Conservation (phyloP, 2,888 invertebrate species). For the Apodemia zela region DNA sequence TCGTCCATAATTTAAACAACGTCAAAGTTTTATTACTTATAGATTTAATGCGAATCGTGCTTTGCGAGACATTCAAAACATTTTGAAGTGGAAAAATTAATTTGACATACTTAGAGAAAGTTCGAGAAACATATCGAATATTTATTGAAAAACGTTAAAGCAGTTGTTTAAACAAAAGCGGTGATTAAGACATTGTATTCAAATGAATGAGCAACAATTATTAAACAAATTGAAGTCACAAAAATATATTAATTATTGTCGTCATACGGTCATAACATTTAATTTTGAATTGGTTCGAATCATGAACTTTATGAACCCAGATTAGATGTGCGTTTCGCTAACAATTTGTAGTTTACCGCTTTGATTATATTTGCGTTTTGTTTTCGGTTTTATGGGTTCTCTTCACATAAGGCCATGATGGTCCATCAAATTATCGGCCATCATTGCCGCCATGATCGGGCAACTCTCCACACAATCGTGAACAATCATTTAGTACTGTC, state of each 20-base stretch:
- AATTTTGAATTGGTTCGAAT: too few relatives aligned
- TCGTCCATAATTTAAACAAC: not conserved
- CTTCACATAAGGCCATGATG: too few relatives aligned
- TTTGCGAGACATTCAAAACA: not conserved
- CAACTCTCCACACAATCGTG: too few relatives aligned
- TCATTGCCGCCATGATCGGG: too few relatives aligned
- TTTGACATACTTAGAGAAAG: not conserved
- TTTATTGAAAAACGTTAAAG: not conserved
- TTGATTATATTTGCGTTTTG: too few relatives aligned
- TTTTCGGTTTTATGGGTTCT: too few relatives aligned
- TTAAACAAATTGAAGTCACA: slow-evolving; percentile 5
- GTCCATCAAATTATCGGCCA: too few relatives aligned
- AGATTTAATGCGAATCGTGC: not conserved
- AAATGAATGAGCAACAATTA: not conserved
- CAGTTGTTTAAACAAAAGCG: slow-evolving; percentile 4
- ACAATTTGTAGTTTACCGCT: too few relatives aligned
- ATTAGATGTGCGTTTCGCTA: too few relatives aligned
- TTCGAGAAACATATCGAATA: slow-evolving; percentile 5
- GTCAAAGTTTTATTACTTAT: not conserved
- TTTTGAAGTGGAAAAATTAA: not conserved
- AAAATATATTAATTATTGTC: slow-evolving; percentile 4
- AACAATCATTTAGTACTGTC: too few relatives aligned
- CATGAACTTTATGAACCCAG: too few relatives aligned
- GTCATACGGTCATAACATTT: not conserved
- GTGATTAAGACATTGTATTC: slow-evolving; percentile 12